Evolutionary conservation across 1,140 invertebrate genomes (phyloP), one percentile per base, ranked within the genome.

Genomic region (Neodiprion virginianus): DNA sequence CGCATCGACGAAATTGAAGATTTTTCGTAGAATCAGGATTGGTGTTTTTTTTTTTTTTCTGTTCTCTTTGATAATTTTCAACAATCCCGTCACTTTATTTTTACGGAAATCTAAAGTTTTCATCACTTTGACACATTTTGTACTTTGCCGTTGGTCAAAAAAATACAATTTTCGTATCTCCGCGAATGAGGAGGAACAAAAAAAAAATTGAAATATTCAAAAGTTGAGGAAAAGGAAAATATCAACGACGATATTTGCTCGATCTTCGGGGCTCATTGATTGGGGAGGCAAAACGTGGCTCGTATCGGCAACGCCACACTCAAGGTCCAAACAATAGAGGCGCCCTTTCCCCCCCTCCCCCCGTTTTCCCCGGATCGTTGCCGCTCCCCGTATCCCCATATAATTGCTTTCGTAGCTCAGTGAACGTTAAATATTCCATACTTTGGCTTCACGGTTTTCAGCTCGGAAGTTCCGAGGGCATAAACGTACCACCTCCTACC

Each of bases 371-470:
- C 65, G 4, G 17, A 47, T 61, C 72, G 65, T 71, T 48, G 67
- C 48, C 48, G 48, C 28, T 40, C 28, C 28, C 28, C 28, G n/a
- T 67, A 71, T 69, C 66, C 40, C 71, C 71, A 75, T 74, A 75
- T 77, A 77, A 77, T 77, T 77, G 76, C 75, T 75, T 75, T 71
- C 72, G 74, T 76, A 23, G 61, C 65, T 61, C 69, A 71, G 47
- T 47, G 66, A 77, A 74, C 75, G 76, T 75, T 77, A 77, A 77
- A 75, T 74, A 71, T 76, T 76, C 71, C 75, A 77, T 77, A 75
- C 74, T 77, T 77, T 72, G 72, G 76, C 73, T 75, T 77, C 74
- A 77, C 72, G 74, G 75, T 77, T 77, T 74, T 70, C 73, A 77
- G 71, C 67, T 75, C 76, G 72, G 74, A 75, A 75, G 73, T 72